Percentiles rank a stretch among this genome's conserved stretches.
These are phyloP conservation scores for Dendroctonus valens DNA, from an alignment of 1,140 invertebrate genomes.

Conservation along the genomic window DNA sequence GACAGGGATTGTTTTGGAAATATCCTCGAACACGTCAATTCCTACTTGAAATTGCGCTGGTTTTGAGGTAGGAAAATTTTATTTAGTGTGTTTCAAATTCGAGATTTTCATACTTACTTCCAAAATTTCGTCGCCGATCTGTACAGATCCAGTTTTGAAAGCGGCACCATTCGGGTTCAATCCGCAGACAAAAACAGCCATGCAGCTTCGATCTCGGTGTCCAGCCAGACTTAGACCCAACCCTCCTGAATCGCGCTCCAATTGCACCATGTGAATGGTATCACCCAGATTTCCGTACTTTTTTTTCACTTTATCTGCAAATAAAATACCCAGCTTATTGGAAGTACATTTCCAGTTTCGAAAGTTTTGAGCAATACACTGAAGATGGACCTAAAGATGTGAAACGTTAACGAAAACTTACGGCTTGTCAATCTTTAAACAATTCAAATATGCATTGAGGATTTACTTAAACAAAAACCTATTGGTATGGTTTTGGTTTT, in stretches of 20 bases:
- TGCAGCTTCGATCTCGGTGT: conserved; percentile 89
- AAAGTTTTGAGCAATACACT: no score
- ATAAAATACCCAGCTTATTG: conserved; percentile 47
- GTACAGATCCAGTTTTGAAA: conserved; percentile 70
- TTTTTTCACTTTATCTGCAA: conserved; percentile 85
- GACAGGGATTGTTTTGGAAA: no score
- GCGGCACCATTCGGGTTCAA: conserved; percentile 86
- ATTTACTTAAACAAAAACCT: no score
- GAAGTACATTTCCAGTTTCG: not conserved
- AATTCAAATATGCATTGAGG: no score
- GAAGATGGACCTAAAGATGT: no score
- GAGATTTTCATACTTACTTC: conserved; percentile 64
- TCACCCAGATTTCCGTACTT: conserved; percentile 81
- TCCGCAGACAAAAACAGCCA: conserved; percentile 95
- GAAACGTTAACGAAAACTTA: no score
- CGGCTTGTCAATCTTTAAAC: no score
- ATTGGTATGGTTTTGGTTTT: no score
- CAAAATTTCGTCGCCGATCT: conserved; percentile 92
- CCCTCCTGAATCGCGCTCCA: conserved; percentile 61
- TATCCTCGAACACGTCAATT: no score
- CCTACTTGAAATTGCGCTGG: no score
- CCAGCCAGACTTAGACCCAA: conserved; percentile 92
- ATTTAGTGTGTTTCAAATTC: no score
- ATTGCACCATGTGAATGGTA: conserved; percentile 66
- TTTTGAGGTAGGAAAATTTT: no score